phyloP scores from a whole-genome alignment of 2,888 invertebrate genomes.

The Sepioteuthis lessoniana region DNA sequence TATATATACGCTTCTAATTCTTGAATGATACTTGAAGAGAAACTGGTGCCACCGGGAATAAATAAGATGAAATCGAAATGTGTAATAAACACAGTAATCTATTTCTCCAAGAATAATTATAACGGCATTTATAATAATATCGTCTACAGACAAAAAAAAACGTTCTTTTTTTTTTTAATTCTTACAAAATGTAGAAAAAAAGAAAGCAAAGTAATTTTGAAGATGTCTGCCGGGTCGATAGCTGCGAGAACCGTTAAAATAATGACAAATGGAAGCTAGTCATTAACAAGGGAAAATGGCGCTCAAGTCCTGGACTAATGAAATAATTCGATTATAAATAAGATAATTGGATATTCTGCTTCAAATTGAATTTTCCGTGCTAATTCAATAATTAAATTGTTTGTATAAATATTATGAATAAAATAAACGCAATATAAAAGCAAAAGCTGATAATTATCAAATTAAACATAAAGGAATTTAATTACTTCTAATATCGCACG shows the following conservation, averaged over 20 bases:
- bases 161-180: not conserved
- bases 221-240: not conserved
- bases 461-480: not conserved
- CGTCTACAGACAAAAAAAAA: not conserved
- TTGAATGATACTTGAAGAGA: no score
- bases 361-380: not conserved
- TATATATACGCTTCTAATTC: no score
- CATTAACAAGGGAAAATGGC: not conserved
- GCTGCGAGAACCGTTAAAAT: not conserved
- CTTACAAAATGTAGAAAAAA: not conserved
- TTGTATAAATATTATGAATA: conserved; percentile 11
- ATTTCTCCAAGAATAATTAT: not conserved
- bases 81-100: not conserved
- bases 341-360: not conserved
- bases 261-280: not conserved
- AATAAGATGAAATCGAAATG: not conserved
- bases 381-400: conserved; percentile 8
- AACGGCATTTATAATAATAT: not conserved
- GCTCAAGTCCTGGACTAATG: not conserved
- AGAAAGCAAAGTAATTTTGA: not conserved
- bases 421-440: not conserved
- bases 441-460: not conserved
- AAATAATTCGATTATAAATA: conserved; percentile 8
- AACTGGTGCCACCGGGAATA: not conserved
- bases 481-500: not conserved